Evolutionary conservation across 1,140 invertebrate species (phyloP).

Genomic region (Bombyx mandarina): DNA sequence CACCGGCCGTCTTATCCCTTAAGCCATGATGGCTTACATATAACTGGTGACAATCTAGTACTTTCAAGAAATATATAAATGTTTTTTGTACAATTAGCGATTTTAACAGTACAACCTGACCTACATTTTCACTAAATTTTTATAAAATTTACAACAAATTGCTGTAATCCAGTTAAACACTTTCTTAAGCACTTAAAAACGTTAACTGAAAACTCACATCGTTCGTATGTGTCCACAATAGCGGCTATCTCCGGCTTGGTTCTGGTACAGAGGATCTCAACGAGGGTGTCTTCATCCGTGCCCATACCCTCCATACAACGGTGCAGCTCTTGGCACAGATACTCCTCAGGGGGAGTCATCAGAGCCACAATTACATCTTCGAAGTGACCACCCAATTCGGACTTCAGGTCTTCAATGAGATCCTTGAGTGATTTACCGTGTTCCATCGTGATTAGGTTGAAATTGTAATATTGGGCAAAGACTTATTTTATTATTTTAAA

Average conservation of each 20-base stretch:
- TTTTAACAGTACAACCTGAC: too few species aligned
- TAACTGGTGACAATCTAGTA: too few species aligned
- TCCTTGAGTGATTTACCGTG: conserved; percentile 61
- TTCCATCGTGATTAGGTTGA: not conserved
- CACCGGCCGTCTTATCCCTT: too few species aligned
- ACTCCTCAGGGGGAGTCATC: conserved; percentile 78
- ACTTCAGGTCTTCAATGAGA: conserved; percentile 81
- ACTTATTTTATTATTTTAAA: not conserved
- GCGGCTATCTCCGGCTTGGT: conserved; percentile 76
- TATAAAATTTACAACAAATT: not conserved
- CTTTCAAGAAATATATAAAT: too few species aligned
- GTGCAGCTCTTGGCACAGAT: conserved; percentile 79
- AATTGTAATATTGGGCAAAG: not conserved
- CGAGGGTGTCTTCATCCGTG: conserved; percentile 74
- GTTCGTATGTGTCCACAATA: conserved; percentile 77
- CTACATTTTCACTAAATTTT: too few species aligned
- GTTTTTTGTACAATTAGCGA: too few species aligned
- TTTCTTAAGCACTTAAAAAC: not conserved
- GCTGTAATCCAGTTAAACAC: not conserved
- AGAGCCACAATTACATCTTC: conserved; percentile 84
- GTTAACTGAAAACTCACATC: conserved; percentile 63
- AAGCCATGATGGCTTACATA: too few species aligned
- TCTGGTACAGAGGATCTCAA: conserved; percentile 82
- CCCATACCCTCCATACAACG: conserved; percentile 77
- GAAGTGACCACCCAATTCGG: conserved; percentile 83